phyloP scores from a whole-genome alignment of 30 jellyfish, hydroid and myxozoan genomes.

The Haliclystus octoradiatus region DNA sequence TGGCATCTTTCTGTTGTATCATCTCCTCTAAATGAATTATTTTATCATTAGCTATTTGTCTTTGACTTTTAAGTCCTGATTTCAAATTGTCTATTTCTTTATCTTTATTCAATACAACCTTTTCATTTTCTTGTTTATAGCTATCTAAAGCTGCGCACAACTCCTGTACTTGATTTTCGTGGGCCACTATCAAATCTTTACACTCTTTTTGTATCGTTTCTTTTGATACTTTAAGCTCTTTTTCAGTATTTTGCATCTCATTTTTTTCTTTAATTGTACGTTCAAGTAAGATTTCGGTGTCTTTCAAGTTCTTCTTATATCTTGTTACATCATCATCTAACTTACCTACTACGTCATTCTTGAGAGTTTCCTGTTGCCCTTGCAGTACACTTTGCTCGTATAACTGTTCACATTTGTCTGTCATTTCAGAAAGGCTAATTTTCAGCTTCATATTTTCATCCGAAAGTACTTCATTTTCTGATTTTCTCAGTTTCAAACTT shows the following conservation, averaged over 20 bases:
- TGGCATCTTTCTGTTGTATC: not conserved
- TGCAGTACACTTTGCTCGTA: too few relatives aligned
- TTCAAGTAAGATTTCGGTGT: too few relatives aligned
- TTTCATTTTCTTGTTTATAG: conserved; percentile 79
- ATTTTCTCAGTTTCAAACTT: too few relatives aligned
- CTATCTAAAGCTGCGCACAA: conserved; percentile 76
- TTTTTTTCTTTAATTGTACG: too few relatives aligned
- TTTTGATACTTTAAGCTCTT: conserved; percentile 14
- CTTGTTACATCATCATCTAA: too few relatives aligned
- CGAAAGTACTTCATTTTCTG: too few relatives aligned
- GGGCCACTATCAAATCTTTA: conserved; percentile 19
- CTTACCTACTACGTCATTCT: too few relatives aligned
- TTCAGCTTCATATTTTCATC: too few relatives aligned
- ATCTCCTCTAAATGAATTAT: not conserved
- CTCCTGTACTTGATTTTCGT: conserved; percentile 50
- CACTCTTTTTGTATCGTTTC: conserved; percentile 24
- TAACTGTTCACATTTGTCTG: too few relatives aligned
- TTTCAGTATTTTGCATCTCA: conserved; percentile 20
- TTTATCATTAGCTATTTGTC: not conserved
- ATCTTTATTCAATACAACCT: conserved; percentile 51
- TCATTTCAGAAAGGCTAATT: too few relatives aligned
- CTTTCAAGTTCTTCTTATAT: too few relatives aligned
- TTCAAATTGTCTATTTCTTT: conserved; percentile 56
- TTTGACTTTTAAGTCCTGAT: not conserved
- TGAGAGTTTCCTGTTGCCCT: too few relatives aligned